A percentile compares a stretch with the other conserved stretches of the same genome.
These are phyloP conservation scores for Orestias chungarensis DNA, from an alignment of 2,797 vertebrate genomes.

Conservation along the genomic window DNA sequence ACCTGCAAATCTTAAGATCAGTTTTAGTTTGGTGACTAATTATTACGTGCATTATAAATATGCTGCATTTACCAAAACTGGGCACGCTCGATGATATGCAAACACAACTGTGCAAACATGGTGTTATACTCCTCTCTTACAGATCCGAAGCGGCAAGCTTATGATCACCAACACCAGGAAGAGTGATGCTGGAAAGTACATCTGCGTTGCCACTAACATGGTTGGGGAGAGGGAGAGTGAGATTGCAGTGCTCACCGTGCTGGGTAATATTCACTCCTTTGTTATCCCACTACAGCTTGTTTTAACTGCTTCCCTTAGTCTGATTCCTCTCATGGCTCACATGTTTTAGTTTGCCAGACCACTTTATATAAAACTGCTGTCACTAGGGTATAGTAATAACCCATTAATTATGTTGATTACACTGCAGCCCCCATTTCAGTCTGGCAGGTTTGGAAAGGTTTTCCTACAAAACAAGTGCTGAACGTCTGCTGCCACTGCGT, in stretches of 20 bases:
- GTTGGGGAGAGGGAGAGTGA: constrained; percentile 94
- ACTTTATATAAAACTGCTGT: constrained; percentile 34
- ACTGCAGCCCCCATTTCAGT: constrained; percentile 32
- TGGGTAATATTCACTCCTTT: constrained; percentile 80
- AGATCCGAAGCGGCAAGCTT: constrained; percentile 95
- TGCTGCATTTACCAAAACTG: background rate
- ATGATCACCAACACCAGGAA: constrained; percentile 96
- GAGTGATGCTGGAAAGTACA: constrained; percentile 93
- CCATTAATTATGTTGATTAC: constrained; percentile 60
- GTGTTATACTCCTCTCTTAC: constrained; percentile 36
- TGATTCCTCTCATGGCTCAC: constrained; percentile 32
- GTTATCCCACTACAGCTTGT: constrained; percentile 20
- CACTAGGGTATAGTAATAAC: constrained; percentile 41
- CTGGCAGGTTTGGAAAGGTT: constrained; percentile 39
- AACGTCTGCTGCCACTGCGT: constrained; percentile 27
- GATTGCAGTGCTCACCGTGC: constrained; percentile 90
- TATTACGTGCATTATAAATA: constrained; percentile 17
- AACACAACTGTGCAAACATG: constrained; percentile 46
- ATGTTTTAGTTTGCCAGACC: constrained; percentile 20
- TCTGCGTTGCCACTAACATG: constrained; percentile 96
- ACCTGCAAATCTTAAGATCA: constrained; percentile 6
- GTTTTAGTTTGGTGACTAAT: constrained; percentile 12
- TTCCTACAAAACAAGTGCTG: constrained; percentile 21
- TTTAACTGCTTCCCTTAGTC: constrained; percentile 36
- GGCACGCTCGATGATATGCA: constrained; percentile 1